These are phyloP conservation scores for Plotosus lineatus DNA, from an alignment of 2,113 vertebrate species.

Conservation along the genomic window DNA sequence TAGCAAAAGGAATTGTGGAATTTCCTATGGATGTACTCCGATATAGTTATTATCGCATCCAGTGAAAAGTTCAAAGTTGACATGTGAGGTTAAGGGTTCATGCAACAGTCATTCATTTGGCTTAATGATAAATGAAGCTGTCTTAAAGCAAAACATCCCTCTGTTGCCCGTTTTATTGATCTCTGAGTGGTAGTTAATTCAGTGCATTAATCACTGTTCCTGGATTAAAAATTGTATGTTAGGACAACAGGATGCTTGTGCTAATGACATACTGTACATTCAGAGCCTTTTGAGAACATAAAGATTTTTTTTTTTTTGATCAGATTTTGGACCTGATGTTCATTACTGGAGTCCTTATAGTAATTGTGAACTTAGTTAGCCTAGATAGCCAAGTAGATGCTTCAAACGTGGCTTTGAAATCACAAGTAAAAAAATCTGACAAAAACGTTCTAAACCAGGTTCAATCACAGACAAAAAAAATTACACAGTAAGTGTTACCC, in stretches of 20 bases:
- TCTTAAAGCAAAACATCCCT: not conserved
- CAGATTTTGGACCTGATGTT: not conserved
- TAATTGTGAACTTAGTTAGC: conserved; percentile 7
- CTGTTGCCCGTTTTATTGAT: conserved; percentile 26
- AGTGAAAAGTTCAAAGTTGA: not conserved
- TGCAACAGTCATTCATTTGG: not conserved
- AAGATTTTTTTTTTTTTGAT: not conserved
- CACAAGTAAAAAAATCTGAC: not conserved
- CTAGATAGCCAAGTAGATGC: not conserved
- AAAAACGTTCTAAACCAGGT: not conserved
- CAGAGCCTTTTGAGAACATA: not conserved
- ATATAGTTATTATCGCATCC: not conserved
- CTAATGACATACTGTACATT: not conserved
- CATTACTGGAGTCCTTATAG: not conserved
- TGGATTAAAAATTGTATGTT: conserved; percentile 8
- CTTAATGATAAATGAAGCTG: conserved; percentile 17
- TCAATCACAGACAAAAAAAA: not conserved
- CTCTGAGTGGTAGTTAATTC: conserved; percentile 2
- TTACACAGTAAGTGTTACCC: no score
- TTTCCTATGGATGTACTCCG: not conserved
- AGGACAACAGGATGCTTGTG: not conserved
- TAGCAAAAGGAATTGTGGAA: not conserved
- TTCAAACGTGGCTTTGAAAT: not conserved
- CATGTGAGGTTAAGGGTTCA: conserved; percentile 9
- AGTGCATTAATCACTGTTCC: conserved; percentile 9